Evolutionary conservation across 1,140 invertebrate genomes (phyloP), one percentile per base, ranked within the genome.

Genomic region (Sipha flava): DNA sequence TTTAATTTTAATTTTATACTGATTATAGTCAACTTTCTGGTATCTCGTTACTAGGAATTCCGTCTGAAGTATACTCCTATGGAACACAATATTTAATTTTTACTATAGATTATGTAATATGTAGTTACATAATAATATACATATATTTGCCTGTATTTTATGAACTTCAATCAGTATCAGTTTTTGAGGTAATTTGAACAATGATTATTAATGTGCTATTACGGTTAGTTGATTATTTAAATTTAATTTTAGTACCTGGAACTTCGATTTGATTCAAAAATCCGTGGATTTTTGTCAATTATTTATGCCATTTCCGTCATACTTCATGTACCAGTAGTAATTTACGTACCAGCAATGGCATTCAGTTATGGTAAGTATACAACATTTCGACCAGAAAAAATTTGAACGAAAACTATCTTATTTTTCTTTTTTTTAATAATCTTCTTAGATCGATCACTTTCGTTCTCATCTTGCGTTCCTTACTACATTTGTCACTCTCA

Each of bases 21-120:
- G 9, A 62, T 64, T 40, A 37, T 85, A 95, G 93, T 86, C 96
- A 95, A 84, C 92, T 97, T 83, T 97, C 95, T 12, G 94, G 95
- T 2, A 95, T 97, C 68, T 93, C 94, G 0, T 86, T 97, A 18
- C 87, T 97, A 1, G 95, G 95, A 6, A 88, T 94, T 1, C 95
- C 95, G 0, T 93, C 94, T 0, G 95, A 98, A 87, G 93, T 97
- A 84, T 97, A 97, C 83, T 90, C 92, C 1, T 94, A 93, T 83
- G 95, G 94, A 0, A 93, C 92, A 0, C 92, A 95, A 84, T 90
- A 92, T 81, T 91, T 90, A 88, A 87, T 90, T 81, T 87, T 92
- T 31, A 86, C 92, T 0, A 84, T 91, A 29, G 88, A 90, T 1
- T 91, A 93, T 84, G 87, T 89, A 81, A 86, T 93, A 4, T 91